Evolutionary conservation across 2,113 vertebrate species (phyloP).

Genomic region (Neofelis nebulosa): DNA sequence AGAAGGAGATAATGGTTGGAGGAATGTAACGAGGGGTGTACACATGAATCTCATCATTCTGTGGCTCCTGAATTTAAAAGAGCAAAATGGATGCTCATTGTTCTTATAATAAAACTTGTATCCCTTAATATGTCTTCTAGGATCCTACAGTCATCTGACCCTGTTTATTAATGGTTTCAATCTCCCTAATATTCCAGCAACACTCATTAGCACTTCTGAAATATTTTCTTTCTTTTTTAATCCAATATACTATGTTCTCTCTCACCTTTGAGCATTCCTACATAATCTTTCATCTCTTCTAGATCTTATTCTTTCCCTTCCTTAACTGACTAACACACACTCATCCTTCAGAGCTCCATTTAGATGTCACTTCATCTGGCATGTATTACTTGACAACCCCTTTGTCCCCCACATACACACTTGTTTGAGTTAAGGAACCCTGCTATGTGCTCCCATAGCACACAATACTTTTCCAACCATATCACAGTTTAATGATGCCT

Average conservation of each 20-base stretch:
- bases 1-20: neutral
- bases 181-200: neutral
- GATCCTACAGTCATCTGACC: neutral
- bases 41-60: neutral
- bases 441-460: neutral
- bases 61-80: neutral
- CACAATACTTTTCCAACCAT: neutral
- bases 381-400: neutral
- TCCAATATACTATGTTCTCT: neutral
- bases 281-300: neutral
- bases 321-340: neutral
- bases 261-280: neutral
- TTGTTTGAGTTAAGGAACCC: neutral
- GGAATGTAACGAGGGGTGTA: neutral
- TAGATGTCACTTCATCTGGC: neutral
- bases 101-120: neutral
- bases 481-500: neutral
- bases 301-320: neutral
- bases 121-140: neutral
- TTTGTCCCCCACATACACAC: neutral
- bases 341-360: neutral
- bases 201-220: neutral
- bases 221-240: neutral
- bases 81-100: neutral
- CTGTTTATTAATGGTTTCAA: neutral